A percentile compares a stretch with the other conserved stretches of the same genome.
Evolutionary conservation across 1,140 invertebrate genomes (phyloP).

Genomic region (Lerema accius): DNA sequence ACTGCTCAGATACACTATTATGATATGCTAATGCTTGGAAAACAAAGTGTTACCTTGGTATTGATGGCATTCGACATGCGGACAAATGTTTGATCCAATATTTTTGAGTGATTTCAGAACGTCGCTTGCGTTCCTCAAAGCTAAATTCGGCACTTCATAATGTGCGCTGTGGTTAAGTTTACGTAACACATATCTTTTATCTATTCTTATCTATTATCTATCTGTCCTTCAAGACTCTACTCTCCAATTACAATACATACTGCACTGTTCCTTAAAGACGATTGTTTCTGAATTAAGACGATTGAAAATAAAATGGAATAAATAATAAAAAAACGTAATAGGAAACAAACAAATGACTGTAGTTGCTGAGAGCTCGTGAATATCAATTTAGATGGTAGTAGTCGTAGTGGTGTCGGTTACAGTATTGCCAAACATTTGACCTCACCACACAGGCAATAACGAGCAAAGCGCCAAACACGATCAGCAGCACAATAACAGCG

Average conservation of each 20-base stretch:
- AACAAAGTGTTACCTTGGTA: constrained; percentile 5
- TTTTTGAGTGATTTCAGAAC: neutral
- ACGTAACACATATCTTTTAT: no score
- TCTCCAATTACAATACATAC: no score
- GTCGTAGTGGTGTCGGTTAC: neutral
- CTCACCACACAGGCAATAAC: constrained; percentile 1
- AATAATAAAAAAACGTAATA: no score
- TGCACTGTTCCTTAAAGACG: no score
- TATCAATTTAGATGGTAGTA: neutral
- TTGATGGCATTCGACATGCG: neutral
- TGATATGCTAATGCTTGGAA: constrained; percentile 15
- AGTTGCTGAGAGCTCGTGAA: neutral
- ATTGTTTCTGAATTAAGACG: no score
- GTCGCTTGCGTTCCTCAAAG: no score
- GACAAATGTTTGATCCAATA: constrained; percentile 11
- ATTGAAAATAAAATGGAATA: no score
- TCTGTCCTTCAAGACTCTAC: no score
- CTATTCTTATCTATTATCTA: no score
- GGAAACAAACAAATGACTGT: no score
- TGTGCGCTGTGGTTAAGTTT: no score
- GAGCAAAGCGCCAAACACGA: constrained; percentile 3
- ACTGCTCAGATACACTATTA: constrained; percentile 10
- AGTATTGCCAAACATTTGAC: constrained; percentile 4
- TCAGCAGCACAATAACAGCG: neutral
- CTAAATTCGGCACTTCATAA: no score